Base-by-base conservation (phyloP, 2,888 invertebrate genomes). In the Cerastis rubricosa region DNA sequence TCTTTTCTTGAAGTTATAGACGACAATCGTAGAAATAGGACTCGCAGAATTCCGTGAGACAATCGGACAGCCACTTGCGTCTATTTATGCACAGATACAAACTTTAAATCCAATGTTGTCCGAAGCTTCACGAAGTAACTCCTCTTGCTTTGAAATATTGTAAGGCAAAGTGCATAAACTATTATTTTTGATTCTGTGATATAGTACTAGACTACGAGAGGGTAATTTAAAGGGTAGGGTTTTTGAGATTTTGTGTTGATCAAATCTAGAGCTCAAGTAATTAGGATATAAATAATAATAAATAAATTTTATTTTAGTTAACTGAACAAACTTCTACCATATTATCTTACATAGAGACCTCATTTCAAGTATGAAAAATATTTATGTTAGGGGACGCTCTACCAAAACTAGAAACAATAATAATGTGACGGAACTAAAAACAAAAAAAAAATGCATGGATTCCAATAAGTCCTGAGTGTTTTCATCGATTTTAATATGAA, bases 31-130 rank as follows among this genome's bases (percentile, higher is more conserved):
- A 54, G 74, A 77, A 85, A 81, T 71, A 47, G 74, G 19, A 61
- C 73, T 19, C 74, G 69, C 45, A 65, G 54, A 78, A 78, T 69
- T 45, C 71, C 49, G 72, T 57, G 65, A 82, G 71, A 82, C 78
- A 82, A 82, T 71, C 69, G 68, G 35, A 71, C 66, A 76, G 51
- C 25, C 43, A 73, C 57, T 71, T 63, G 45, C 22, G 54, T 71
- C 65, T 78, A 71, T 85, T 78, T 78, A 85, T 82, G 78, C 57
- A 63, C 63, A 78, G 74, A 73, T 78, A 70, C 67, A 64, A 83
- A 83, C 72, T 85, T 85, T 76, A 73, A 71, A 73, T 85, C 63
- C 67, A 68, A 67, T 73, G 54, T 61, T 81, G 76, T 76, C 64
- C 70, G 45, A 43, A 63, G 51, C 51, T 80, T 84, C 69, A 59